Evolutionary conservation across 2,113 vertebrate genomes (phyloP).

Genomic region (Chelonoidis abingdonii): DNA sequence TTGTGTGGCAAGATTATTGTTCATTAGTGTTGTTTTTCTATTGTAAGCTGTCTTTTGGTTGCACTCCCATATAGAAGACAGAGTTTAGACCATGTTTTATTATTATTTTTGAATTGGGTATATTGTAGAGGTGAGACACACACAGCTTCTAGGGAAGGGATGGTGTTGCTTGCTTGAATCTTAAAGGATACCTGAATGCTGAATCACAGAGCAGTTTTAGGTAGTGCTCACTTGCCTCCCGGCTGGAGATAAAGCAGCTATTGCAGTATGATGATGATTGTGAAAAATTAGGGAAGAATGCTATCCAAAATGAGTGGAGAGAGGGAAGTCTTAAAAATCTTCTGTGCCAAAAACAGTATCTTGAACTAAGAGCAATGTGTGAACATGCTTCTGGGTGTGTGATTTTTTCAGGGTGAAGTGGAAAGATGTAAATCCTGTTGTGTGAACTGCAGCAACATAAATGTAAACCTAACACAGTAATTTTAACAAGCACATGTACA

Average conservation of each 20-base stretch:
- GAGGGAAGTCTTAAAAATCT: not conserved
- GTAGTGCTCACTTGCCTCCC: not conserved
- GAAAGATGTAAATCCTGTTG: not conserved
- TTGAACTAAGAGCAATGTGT: not conserved
- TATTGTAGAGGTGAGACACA: accelerated
- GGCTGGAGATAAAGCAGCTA: not conserved
- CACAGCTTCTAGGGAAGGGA: not conserved
- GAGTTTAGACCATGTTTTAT: accelerated
- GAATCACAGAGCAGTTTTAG: slow-evolving; percentile 45
- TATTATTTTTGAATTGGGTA: accelerated
- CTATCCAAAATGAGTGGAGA: not conserved
- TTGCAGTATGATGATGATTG: not conserved
- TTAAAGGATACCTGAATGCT: slow-evolving; percentile 29
- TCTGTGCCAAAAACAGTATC: not conserved
- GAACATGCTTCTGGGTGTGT: accelerated
- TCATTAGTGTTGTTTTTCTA: not conserved
- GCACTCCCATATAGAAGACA: not conserved
- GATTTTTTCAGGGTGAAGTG: not conserved
- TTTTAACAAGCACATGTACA: accelerated
- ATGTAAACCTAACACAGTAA: not conserved
- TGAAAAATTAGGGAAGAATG: not conserved
- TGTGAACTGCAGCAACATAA: not conserved
- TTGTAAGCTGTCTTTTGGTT: not conserved
- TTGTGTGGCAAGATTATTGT: not conserved
- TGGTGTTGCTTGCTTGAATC: not conserved